Conservation (phyloP, 2,797 vertebrate genomes). For the Chlorospingus semifuscus region DNA sequence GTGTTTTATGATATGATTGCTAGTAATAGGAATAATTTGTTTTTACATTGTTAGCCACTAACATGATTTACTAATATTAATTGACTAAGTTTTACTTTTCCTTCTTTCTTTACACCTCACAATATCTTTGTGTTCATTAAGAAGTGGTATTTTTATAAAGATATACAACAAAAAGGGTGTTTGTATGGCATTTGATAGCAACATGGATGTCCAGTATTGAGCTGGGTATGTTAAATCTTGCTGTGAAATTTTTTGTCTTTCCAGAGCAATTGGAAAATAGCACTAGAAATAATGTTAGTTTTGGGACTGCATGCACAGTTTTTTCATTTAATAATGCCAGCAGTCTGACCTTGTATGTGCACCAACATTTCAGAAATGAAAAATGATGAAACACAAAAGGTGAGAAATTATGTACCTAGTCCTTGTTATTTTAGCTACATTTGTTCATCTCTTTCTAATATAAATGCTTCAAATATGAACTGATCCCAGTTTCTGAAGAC, state of each 20-base stretch:
- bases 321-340: neutral
- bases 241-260: neutral
- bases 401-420: neutral
- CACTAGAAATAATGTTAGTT: neutral
- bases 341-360: neutral
- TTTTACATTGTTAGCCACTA: neutral
- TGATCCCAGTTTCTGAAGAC: neutral
- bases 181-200: neutral
- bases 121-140: neutral
- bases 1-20: neutral
- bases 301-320: neutral
- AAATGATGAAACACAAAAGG: neutral
- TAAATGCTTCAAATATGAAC: neutral
- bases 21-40: neutral
- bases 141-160: neutral
- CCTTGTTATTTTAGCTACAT: neutral
- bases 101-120: neutral
- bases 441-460: neutral
- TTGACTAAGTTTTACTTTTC: neutral
- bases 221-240: neutral
- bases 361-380: neutral
- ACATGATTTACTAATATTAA: neutral
- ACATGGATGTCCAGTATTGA: neutral
- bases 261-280: neutral
- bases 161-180: neutral